phyloP scores from a whole-genome alignment of 2,113 vertebrate species.

The Chlamydotis undulata region DNA sequence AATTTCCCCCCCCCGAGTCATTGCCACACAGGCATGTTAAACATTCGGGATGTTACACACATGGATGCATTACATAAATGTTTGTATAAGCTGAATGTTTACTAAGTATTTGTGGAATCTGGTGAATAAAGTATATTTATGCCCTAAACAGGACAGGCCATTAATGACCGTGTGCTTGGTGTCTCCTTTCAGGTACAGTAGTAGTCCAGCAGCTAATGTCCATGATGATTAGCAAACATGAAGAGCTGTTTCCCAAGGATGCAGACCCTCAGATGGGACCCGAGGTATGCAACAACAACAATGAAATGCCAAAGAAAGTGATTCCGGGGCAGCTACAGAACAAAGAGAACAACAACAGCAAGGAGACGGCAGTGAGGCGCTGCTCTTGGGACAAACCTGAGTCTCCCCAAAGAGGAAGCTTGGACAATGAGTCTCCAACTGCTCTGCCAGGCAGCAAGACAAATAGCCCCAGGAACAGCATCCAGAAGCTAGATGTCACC shows the following conservation, averaged over 20 bases:
- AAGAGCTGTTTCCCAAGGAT: constrained; percentile 85
- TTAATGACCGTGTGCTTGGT: not conserved
- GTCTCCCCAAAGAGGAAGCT: constrained; percentile 78
- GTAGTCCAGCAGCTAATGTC: constrained; percentile 98
- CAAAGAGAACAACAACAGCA: constrained; percentile 88
- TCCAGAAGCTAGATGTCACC: constrained; percentile 83
- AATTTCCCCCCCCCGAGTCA: too few relatives aligned
- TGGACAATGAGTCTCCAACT: constrained; percentile 80
- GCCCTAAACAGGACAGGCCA: not conserved
- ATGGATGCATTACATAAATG: not conserved
- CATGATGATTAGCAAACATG: constrained; percentile 90
- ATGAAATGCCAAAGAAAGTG: constrained; percentile 77
- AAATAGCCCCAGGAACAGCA: constrained; percentile 84
- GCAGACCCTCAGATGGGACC: constrained; percentile 72
- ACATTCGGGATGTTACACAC: not conserved
- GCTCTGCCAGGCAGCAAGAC: constrained; percentile 76
- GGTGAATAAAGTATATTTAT: not conserved
- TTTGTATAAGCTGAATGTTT: not conserved
- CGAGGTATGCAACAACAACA: constrained; percentile 89
- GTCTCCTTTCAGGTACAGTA: constrained; percentile 83
- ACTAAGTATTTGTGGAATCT: not conserved
- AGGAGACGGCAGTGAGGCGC: constrained; percentile 71
- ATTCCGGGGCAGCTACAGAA: constrained; percentile 80
- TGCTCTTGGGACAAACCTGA: constrained; percentile 91
- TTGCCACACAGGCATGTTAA: not conserved